A percentile compares a stretch with the other conserved stretches of the same genome.
Evolutionary conservation across 2,797 vertebrate genomes (phyloP).

Genomic region (Cyprinella venusta): DNA sequence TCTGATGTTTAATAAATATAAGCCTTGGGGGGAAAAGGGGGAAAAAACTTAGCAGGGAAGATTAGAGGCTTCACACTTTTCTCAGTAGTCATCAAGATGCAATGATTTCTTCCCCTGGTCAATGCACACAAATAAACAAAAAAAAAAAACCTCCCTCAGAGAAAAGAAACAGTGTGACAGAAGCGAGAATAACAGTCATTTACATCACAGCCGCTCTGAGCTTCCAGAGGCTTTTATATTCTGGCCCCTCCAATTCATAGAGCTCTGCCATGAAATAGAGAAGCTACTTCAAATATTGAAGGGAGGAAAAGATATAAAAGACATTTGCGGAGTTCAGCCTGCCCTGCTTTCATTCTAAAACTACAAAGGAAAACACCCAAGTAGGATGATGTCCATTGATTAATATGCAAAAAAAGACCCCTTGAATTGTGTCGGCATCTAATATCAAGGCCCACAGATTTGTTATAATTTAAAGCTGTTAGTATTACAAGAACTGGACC

Average conservation of each 20-base stretch:
- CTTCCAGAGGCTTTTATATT: conserved; percentile 56
- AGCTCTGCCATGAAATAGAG: conserved; percentile 58
- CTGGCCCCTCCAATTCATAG: conserved; percentile 52
- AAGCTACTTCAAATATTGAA: conserved; percentile 61
- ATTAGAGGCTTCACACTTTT: conserved; percentile 50
- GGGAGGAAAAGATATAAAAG: neutral
- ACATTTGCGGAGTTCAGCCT: neutral
- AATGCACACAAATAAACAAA: conserved; percentile 10
- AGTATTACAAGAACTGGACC: neutral
- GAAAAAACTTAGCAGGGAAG: conserved; percentile 40
- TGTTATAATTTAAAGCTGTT: neutral
- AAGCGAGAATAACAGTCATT: conserved; percentile 68
- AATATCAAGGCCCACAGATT: neutral
- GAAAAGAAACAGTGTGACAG: conserved; percentile 36
- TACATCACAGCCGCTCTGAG: conserved; percentile 71
- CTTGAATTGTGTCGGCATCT: neutral
- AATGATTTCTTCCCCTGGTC: neutral
- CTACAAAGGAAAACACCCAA: neutral
- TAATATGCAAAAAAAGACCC: neutral
- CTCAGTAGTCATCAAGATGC: neutral
- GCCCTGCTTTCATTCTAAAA: neutral
- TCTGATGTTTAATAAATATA: conserved; percentile 52
- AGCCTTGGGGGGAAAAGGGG: too few relatives aligned
- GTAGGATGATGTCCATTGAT: neutral
- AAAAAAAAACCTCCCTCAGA: neutral